These are phyloP conservation scores for Danaus melanippus DNA, from an alignment of 1,140 invertebrate species.

Conservation along the genomic window DNA sequence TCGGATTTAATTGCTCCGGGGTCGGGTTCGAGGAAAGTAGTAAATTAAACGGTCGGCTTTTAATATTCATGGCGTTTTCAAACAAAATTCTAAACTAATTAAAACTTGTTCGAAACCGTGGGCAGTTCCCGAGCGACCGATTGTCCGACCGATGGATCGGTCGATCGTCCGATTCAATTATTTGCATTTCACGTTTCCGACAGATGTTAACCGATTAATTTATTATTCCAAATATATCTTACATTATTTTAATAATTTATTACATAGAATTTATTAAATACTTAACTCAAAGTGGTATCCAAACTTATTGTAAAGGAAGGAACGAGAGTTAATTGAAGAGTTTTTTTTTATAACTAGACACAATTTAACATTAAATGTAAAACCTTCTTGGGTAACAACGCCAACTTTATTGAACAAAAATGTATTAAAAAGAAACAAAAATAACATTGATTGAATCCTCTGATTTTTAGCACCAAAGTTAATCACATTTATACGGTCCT, in stretches of 20 bases:
- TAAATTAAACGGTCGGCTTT: constrained; percentile 63
- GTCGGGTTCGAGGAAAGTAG: constrained; percentile 30
- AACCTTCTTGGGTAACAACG: too few species aligned
- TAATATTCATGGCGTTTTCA: constrained; percentile 64
- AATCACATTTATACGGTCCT: too few species aligned
- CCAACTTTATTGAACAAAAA: too few species aligned
- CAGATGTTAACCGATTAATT: constrained; percentile 1
- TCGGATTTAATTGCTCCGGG: constrained; percentile 56
- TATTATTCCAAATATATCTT: constrained; percentile 4
- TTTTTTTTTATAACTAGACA: too few species aligned
- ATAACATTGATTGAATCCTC: too few species aligned
- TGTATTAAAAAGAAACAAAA: too few species aligned
- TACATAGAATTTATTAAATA: too few species aligned
- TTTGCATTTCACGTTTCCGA: constrained; percentile 25
- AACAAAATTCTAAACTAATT: constrained; percentile 66
- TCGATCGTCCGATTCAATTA: constrained; percentile 17
- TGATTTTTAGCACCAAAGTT: too few species aligned
- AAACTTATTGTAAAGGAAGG: too few species aligned
- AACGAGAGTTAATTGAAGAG: too few species aligned
- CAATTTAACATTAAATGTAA: too few species aligned
- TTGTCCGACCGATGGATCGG: not conserved
- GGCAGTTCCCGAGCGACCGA: not conserved
- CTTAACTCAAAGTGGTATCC: too few species aligned
- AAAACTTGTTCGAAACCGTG: constrained; percentile 38
- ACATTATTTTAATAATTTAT: not conserved